Conservation (phyloP, 2,888 invertebrate species). For the Drosophila lutescens region DNA sequence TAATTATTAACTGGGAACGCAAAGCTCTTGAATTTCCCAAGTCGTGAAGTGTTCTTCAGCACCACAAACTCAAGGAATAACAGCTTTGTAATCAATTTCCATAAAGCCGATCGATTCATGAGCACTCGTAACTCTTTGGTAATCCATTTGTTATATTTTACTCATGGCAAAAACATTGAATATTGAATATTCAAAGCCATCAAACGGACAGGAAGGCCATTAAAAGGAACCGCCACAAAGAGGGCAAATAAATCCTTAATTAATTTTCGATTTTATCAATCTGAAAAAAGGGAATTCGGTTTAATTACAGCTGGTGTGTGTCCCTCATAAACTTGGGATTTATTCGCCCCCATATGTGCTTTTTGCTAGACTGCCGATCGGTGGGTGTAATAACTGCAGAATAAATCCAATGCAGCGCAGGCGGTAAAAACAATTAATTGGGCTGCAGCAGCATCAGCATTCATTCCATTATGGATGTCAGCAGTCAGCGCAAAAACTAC, state of each 20-base stretch:
- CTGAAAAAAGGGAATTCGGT: constrained; percentile 12
- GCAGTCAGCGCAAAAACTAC: constrained; percentile 44
- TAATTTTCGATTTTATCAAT: constrained; percentile 59
- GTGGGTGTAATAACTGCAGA: constrained; percentile 43
- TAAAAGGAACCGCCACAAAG: constrained; percentile 6
- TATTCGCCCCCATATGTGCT: constrained; percentile 27
- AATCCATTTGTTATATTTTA: constrained; percentile 22
- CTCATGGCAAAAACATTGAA: constrained; percentile 13
- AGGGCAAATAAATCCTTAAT: constrained; percentile 49
- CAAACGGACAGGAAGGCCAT: constrained; percentile 6
- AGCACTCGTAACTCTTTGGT: constrained; percentile 12
- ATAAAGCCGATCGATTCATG: constrained; percentile 8
- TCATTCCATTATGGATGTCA: constrained; percentile 76
- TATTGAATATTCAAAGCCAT: constrained; percentile 3
- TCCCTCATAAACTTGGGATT: constrained; percentile 34
- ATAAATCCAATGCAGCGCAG: constrained; percentile 34
- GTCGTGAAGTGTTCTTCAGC: neutral
- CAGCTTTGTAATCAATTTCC: neutral
- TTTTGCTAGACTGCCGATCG: constrained; percentile 26
- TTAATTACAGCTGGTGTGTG: constrained; percentile 22
- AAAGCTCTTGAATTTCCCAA: neutral
- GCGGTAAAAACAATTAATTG: constrained; percentile 60
- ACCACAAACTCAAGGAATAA: neutral
- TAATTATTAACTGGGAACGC: constrained; percentile 2
- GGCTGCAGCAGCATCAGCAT: constrained; percentile 66